A percentile compares a stretch with the other conserved stretches of the same genome.
phyloP scores from a whole-genome alignment of 1,140 invertebrate species.

The Drosophila seguyi region DNA sequence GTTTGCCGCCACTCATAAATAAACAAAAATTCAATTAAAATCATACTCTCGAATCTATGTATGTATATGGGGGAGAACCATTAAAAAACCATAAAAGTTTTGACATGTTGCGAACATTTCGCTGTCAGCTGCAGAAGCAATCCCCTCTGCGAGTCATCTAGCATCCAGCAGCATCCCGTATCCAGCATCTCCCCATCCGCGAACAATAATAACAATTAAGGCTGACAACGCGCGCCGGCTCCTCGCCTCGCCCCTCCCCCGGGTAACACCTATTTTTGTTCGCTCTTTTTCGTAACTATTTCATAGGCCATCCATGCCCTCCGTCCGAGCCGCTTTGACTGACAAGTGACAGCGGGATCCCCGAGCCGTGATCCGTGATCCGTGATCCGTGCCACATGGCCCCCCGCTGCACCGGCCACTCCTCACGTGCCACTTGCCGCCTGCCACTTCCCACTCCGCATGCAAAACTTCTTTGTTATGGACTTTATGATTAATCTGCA shows the following conservation, averaged over 20 bases:
- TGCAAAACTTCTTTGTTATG: constrained; percentile 67
- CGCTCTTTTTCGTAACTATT: constrained; percentile 50
- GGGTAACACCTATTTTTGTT: constrained; percentile 65
- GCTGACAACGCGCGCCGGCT: constrained; percentile 43
- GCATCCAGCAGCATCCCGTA: constrained; percentile 3
- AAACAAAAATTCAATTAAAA: constrained; percentile 68
- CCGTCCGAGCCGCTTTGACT: constrained; percentile 52
- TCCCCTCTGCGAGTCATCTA: constrained; percentile 24
- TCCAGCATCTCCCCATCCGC: constrained; percentile 29
- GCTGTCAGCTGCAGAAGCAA: constrained; percentile 65
- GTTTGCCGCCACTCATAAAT: constrained; percentile 48
- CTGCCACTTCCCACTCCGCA: constrained; percentile 24
- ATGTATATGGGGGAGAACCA: constrained; percentile 47
- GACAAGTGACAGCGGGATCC: constrained; percentile 61
- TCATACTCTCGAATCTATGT: constrained; percentile 20
- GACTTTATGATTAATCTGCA: constrained; percentile 70
- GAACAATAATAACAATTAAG: constrained; percentile 75
- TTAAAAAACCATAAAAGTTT: constrained; percentile 68
- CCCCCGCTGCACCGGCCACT: constrained; percentile 32
- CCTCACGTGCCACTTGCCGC: constrained; percentile 7
- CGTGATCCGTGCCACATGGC: constrained; percentile 30
- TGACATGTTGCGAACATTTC: constrained; percentile 72
- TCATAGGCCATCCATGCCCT: constrained; percentile 45
- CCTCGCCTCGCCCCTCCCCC: constrained; percentile 29
- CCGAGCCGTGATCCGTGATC: constrained; percentile 14